Percentiles rank a stretch among this genome's conserved stretches.
phyloP scores from a whole-genome alignment of 2,113 vertebrate genomes.

The Willisornis vidua region DNA sequence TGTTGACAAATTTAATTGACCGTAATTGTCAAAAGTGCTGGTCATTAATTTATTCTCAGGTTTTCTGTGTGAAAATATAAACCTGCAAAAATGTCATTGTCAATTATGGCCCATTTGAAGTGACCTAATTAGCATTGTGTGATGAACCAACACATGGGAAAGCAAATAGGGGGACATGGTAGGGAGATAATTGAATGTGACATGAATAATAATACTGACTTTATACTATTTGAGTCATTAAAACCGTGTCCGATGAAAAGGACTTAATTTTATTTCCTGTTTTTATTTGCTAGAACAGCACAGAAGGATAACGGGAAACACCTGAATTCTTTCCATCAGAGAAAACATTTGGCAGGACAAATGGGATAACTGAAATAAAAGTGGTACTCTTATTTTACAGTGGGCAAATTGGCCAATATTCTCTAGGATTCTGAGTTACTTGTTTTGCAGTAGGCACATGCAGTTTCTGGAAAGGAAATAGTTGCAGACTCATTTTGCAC shows the following conservation, averaged over 20 bases:
- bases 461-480: not conserved
- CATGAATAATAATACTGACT: conserved; percentile 80
- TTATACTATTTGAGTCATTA: conserved; percentile 66
- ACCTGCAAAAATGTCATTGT: conserved; percentile 81
- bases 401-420: not conserved
- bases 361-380: not conserved
- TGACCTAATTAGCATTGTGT: conserved; percentile 87
- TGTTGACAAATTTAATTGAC: conserved; percentile 83
- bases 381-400: not conserved
- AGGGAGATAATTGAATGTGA: conserved; percentile 80
- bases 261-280: conserved; percentile 5
- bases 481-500: not conserved
- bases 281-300: not conserved
- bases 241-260: conserved; percentile 25
- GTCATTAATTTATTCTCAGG: conserved; percentile 83
- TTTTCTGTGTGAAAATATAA: conserved; percentile 79
- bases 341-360: not conserved
- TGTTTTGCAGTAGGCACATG: not conserved
- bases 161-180: conserved; percentile 74
- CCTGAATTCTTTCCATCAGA: conserved; percentile 1
- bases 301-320: not conserved
- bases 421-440: not conserved
- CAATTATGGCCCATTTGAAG: conserved; percentile 79
- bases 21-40: conserved; percentile 85
- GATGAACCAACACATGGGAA: conserved; percentile 77